Percentiles rank a stretch among this genome's conserved stretches.
These are phyloP conservation scores for Corvus cornix DNA, from an alignment of 2,113 vertebrate genomes.

Conservation along the genomic window DNA sequence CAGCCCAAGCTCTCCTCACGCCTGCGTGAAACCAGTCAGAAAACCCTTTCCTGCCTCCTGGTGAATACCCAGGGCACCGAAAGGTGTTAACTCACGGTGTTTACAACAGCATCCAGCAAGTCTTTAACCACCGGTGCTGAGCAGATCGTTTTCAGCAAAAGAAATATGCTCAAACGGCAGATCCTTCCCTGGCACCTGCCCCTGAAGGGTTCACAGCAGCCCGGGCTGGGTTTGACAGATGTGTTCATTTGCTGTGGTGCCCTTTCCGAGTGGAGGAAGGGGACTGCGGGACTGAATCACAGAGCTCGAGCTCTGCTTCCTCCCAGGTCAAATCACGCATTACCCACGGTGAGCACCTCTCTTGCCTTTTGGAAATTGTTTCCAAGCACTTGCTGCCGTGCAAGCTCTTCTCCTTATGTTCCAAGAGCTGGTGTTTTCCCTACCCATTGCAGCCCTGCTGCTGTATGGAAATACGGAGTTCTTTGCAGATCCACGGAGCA, in stretches of 20 bases:
- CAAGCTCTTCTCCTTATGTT: background rate
- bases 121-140: background rate
- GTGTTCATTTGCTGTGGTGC: background rate
- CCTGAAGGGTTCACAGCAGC: background rate
- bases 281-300: background rate
- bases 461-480: rapidly evolving
- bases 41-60: background rate
- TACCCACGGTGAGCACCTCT: background rate
- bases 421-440: background rate
- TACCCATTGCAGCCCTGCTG: background rate
- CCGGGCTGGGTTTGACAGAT: background rate
- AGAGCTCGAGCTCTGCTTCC: rapidly evolving
- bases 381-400: background rate
- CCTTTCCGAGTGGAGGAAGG: background rate
- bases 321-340: rapidly evolving
- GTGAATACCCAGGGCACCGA: background rate
- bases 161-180: rapidly evolving
- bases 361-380: background rate
- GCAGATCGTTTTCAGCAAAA: background rate
- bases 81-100: background rate
- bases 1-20: background rate
- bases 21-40: background rate
- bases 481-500: background rate
- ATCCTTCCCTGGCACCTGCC: background rate
- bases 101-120: background rate